phyloP scores from a whole-genome alignment of 2,113 vertebrate species.

The Micronycteris hirsuta region DNA sequence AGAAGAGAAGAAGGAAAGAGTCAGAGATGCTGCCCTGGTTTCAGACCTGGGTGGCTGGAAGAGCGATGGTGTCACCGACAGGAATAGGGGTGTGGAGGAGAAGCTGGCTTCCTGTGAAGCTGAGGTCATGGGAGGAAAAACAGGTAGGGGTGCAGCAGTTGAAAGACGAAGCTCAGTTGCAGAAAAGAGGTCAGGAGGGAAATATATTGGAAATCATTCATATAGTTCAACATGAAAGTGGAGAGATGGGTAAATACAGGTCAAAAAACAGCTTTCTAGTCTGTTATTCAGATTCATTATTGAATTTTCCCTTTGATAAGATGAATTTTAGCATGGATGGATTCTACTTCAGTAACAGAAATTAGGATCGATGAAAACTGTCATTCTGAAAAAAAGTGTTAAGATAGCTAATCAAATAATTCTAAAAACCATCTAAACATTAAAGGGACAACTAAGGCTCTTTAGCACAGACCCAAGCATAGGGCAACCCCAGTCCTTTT shows the following conservation, averaged over 20 bases:
- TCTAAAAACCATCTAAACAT: background rate
- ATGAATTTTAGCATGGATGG: background rate
- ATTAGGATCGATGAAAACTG: constrained; percentile 3
- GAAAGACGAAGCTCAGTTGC: background rate
- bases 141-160: constrained; percentile 1
- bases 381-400: background rate
- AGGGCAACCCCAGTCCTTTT: background rate
- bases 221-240: background rate
- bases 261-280: background rate
- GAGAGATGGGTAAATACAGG: background rate
- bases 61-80: constrained; percentile 44
- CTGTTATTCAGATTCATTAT: background rate
- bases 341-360: constrained; percentile 22
- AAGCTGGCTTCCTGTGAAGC: constrained; percentile 34
- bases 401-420: constrained; percentile 12
- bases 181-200: background rate
- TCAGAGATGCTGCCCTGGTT: constrained; percentile 17
- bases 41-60: constrained; percentile 32
- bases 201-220: background rate
- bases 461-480: background rate
- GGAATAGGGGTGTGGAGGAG: constrained; percentile 31
- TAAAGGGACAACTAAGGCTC: background rate
- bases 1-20: background rate
- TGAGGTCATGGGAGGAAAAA: constrained; percentile 31
- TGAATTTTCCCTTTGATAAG: background rate